These are phyloP conservation scores for Ptilonorhynchus violaceus DNA, from an alignment of 2,113 vertebrate species.

Conservation along the genomic window DNA sequence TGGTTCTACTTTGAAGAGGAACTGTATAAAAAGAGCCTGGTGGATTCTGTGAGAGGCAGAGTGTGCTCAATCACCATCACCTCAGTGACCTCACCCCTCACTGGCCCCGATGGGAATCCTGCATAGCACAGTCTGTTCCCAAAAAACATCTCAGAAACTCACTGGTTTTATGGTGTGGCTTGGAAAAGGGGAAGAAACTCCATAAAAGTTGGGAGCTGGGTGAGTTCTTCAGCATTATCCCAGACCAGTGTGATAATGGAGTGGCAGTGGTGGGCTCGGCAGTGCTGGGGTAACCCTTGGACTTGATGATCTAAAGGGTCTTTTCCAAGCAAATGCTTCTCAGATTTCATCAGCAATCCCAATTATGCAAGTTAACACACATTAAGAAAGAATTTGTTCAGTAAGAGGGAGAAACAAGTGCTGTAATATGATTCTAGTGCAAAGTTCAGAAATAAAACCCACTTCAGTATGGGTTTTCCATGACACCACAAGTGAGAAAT, in stretches of 20 bases:
- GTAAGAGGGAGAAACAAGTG: neutral
- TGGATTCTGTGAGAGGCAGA: neutral
- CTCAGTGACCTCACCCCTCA: neutral
- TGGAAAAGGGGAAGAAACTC: neutral
- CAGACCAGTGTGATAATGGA: neutral
- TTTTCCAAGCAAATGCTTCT: neutral
- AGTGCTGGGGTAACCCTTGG: neutral
- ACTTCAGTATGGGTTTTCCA: neutral
- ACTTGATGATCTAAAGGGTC: neutral
- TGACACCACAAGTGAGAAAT: neutral
- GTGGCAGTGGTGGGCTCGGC: neutral
- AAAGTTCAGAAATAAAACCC: neutral
- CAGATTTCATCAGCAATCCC: neutral
- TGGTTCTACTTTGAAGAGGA: neutral
- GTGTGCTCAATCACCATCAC: neutral
- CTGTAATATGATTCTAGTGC: neutral
- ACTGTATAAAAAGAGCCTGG: neutral
- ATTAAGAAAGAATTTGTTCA: neutral
- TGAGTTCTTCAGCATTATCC: neutral
- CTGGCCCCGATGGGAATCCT: neutral
- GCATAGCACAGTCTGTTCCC: neutral
- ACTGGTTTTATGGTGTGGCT: neutral
- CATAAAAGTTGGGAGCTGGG: neutral
- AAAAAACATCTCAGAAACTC: neutral
- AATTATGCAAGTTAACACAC: neutral